These are phyloP conservation scores for Muscicapa comitata DNA, from an alignment of 2,797 vertebrate genomes.

Conservation along the genomic window DNA sequence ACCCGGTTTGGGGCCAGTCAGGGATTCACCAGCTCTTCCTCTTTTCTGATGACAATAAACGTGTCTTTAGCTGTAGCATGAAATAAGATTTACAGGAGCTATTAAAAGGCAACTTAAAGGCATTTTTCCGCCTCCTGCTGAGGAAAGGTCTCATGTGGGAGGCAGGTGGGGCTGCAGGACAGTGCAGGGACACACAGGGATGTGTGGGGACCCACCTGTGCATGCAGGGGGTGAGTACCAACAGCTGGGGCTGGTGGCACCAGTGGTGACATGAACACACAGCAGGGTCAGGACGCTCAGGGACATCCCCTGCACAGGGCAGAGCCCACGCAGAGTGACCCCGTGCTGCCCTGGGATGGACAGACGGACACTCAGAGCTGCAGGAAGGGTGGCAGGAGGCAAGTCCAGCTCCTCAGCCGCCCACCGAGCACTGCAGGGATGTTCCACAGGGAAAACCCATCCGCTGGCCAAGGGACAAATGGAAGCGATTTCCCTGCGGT, in stretches of 20 bases:
- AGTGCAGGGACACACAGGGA: neutral
- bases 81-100: slow-evolving; percentile 14
- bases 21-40: neutral
- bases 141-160: neutral
- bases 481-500: neutral
- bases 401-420: neutral
- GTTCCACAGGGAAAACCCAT: neutral
- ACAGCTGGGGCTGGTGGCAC: neutral
- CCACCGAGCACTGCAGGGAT: accelerated
- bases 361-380: neutral
- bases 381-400: neutral
- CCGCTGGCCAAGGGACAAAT: neutral
- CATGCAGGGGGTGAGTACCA: neutral
- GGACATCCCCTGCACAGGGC: accelerated
- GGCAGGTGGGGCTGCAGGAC: neutral
- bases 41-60: neutral
- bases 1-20: neutral
- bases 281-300: accelerated
- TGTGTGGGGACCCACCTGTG: neutral
- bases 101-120: neutral
- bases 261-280: accelerated
- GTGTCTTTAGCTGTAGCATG: neutral
- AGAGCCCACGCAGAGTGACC: neutral
- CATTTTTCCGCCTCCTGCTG: neutral
- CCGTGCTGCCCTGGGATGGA: accelerated